Base-by-base conservation (phyloP, 2,797 vertebrate genomes). In the Pempheris klunzingeri region DNA sequence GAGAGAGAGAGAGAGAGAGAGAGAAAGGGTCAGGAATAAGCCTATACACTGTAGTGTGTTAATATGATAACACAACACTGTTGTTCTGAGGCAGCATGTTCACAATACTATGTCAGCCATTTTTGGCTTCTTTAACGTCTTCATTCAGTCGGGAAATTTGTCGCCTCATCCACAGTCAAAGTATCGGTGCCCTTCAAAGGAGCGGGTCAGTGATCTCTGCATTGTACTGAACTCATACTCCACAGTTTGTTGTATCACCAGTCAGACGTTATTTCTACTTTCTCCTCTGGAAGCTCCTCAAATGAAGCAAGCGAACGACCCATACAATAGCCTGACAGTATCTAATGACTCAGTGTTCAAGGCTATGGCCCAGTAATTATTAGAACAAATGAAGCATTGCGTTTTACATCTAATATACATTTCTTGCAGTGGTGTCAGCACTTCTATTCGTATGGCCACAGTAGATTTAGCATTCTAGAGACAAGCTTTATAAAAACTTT, bases 341-440 rank as follows among this genome's bases (percentile, higher is more conserved):
- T 57, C 24, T 63, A 71, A 71, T 75, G 55, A 81, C 38, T 73
- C 46, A 32, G 5, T 76, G 57, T 53, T 70, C 43, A 32, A 74
- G 17, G 32, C 46, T 58, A 10, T 7, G 12, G 43, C 53, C 67
- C 36, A 36, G 15, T 77, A 46, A 77, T 66, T 74, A 64, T 17
- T 41, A 50, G 22, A 50, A 39, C 38, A 71, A 67, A 63, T 18
- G 15, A 72, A 73, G 62, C 30, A 9, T 34, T 20, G 30, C 11
- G 69, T 78, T 83, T 78, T 53, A 55, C 39, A 67, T 58, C 18
- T 36, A 20, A 68, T 47, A 47, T 20, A 71, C 36, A 49, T 32
- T 68, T n/a, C 50, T 60, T 46, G 38, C 44, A 43, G 18, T 34
- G 3, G 15, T n/a, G 62, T 82, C 82, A 77, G 76, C 81, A 49